Evolutionary conservation across 2,113 vertebrate species (phyloP).

Genomic region (Dendrocopos noguchii): DNA sequence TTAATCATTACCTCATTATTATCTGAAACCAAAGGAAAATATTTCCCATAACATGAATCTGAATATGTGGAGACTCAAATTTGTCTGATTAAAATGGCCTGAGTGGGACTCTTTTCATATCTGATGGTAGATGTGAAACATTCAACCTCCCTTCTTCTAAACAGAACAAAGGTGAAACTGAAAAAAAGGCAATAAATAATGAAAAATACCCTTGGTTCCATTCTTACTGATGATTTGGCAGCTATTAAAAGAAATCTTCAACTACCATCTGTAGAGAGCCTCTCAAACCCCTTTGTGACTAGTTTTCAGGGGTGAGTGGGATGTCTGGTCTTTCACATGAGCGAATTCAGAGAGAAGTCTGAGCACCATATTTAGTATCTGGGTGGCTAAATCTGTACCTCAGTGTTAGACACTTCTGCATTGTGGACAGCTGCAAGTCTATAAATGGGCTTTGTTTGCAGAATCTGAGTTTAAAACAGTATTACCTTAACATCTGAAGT

Average conservation of each 20-base stretch:
- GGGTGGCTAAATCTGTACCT: neutral
- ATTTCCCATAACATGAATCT: neutral
- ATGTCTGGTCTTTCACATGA: neutral
- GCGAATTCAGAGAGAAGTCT: neutral
- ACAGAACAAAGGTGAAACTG: neutral
- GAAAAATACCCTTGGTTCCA: neutral
- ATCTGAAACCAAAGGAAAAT: neutral
- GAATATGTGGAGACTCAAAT: fast-evolving
- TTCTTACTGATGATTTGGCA: neutral
- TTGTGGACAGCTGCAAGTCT: neutral
- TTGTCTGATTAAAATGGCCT: neutral
- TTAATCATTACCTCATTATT: neutral
- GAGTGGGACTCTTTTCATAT: neutral
- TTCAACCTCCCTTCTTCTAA: neutral
- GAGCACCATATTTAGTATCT: neutral
- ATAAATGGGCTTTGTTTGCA: neutral
- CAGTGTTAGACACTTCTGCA: neutral
- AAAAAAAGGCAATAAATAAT: neutral
- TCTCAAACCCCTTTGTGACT: neutral
- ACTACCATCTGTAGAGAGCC: neutral
- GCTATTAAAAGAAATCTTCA: neutral
- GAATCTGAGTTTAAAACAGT: neutral
- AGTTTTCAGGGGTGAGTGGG: neutral
- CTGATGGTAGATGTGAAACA: neutral
- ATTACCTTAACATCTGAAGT: neutral